Conservation (phyloP, 1,140 invertebrate species). For the Palaemon carinicauda region DNA sequence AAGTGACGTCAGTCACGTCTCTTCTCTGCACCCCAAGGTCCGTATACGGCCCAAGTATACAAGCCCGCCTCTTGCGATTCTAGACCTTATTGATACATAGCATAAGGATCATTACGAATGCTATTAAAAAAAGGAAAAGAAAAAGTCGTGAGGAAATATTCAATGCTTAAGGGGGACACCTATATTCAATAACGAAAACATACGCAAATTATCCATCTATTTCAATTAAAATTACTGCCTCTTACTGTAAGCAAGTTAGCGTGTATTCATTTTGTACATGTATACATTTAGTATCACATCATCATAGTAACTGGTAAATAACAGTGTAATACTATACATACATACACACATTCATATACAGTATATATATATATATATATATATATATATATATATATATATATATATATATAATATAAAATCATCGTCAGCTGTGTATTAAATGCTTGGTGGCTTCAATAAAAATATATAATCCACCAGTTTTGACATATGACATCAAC, state of each 20-base stretch:
- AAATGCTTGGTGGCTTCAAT: no score
- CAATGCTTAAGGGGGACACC: background rate
- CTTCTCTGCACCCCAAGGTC: background rate
- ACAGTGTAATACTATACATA: no score
- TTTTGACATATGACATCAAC: no score
- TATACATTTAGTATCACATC: no score
- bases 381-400: background rate
- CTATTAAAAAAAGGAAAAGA: background rate
- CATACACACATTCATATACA: no score
- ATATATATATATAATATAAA: background rate
- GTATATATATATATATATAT: slow-evolving; percentile 15
- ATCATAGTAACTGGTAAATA: no score
- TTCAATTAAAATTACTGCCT: no score
- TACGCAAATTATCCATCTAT: no score
- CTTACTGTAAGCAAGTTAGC: no score
- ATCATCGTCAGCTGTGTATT: no score
- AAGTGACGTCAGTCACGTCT: background rate
- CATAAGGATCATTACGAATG: background rate
- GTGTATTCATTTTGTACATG: no score
- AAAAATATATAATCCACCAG: no score
- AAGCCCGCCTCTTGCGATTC: background rate
- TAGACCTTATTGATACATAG: background rate
- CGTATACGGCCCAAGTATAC: background rate
- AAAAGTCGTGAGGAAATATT: background rate
- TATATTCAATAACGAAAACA: background rate